Evolutionary conservation across 2,797 vertebrate species (phyloP).

Genomic region (Pseudochirops corinnae): DNA sequence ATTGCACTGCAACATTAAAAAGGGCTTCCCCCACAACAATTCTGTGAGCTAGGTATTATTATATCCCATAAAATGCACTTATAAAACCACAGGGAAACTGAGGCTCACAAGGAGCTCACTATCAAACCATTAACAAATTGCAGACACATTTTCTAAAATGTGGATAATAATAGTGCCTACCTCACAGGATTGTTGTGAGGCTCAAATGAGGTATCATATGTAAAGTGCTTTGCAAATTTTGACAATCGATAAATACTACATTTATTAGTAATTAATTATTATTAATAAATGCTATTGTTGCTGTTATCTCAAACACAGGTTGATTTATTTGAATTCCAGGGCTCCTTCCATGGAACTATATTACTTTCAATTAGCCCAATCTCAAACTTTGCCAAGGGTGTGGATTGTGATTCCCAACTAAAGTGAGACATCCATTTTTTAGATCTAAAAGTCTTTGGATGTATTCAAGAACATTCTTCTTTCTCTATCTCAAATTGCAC

Average conservation of each 20-base stretch:
- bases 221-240: neutral
- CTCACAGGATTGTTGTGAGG: neutral
- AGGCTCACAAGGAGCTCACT: neutral
- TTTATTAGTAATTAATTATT: neutral
- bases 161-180: neutral
- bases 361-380: neutral
- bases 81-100: neutral
- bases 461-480: neutral
- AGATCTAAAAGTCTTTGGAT: neutral
- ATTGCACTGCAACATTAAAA: neutral
- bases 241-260: neutral
- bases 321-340: neutral
- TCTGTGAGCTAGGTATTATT: neutral
- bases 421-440: neutral
- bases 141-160: neutral
- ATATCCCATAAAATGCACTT: neutral
- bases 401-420: neutral
- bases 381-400: neutral
- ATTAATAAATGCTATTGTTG: neutral
- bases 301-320: neutral
- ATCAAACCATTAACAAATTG: neutral
- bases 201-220: neutral
- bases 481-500: conserved; percentile 59
- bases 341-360: neutral
- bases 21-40: neutral